Conservation (phyloP, 2,888 invertebrate species). For the Tuta absoluta region DNA sequence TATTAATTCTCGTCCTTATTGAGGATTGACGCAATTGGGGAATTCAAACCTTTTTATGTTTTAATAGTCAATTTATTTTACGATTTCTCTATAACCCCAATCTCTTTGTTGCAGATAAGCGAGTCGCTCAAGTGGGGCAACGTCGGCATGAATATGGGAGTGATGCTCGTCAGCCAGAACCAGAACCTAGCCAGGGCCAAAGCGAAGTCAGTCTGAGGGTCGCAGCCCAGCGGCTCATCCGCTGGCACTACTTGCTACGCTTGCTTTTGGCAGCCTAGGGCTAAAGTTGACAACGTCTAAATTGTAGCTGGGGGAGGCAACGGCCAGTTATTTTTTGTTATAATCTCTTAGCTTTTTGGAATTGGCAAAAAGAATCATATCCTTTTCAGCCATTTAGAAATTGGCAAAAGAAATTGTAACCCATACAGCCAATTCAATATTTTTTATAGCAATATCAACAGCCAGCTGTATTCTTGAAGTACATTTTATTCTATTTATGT, state of each 20-base stretch:
- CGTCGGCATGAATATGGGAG: conserved; percentile 86
- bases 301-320: conserved; percentile 24
- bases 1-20: background rate
- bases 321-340: background rate
- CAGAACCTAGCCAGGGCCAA: conserved; percentile 59
- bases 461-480: conserved; percentile 12
- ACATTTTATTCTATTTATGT: background rate
- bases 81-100: conserved; percentile 29
- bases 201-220: conserved; percentile 74
- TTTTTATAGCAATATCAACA: no score
- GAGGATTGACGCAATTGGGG: background rate
- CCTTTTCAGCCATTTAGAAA: no score
- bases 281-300: conserved; percentile 68
- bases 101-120: conserved; percentile 83
- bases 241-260: conserved; percentile 66
- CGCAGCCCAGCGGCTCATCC: conserved; percentile 61
- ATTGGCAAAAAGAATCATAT: no score
- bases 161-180: conserved; percentile 82
- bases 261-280: conserved; percentile 66
- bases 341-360: no score
- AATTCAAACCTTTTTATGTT: background rate
- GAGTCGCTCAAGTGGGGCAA: conserved; percentile 87
- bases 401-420: no score
- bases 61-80: background rate
- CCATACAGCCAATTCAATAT: no score